Base-by-base conservation (phyloP, 2,797 vertebrate genomes). In the Huso huso region DNA sequence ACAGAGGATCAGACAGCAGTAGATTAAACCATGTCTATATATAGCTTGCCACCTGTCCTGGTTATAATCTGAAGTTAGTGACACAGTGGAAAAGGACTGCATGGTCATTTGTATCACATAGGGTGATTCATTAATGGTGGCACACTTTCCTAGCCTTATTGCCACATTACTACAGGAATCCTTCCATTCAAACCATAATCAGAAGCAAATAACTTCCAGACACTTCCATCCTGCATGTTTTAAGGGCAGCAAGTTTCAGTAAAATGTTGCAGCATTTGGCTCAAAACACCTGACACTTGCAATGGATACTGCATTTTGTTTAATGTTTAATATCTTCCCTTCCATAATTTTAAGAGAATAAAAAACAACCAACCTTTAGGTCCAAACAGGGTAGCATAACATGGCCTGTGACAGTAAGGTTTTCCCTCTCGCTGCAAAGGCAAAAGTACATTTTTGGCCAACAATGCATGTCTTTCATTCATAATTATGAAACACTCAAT, bases 381-480 rank as follows among this genome's bases (percentile, higher is more conserved):
- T 71, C 96, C 95, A 0, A 94, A 98, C 81, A 94, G 55, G 55
- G 93, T 91, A 0, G 79, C 37, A 1, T 99, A 96, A 85, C 96
- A 98, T 52, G 96, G 96, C 0, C 90, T 93, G 83, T 92, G 86
- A 83, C 95, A 99, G 76, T 95, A 97, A 0, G 96, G 96, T 68
- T 95, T 96, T 64, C 93, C 94, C 0, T 93, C 92, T 0, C 96
- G 95, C 96, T 98, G 80, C 1, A 62, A 67, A 67, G 53, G 79
- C 50, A 83, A 51, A 1, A 49, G 1, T 68, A 48, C 67, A 60
- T 49, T 13, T 48, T 53, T 57, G 23, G 48, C 58, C 10, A 37
- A 12, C 37, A 5, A 37, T 37, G 37, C 37, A 37, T 37, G 37
- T 37, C 37, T 37, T 37, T 37, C 37, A 37, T 37, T 1, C 37